Evolutionary conservation across 2,113 vertebrate species (phyloP), one percentile per base, ranked within the genome.

Genomic region (Taurulus bubalis): DNA sequence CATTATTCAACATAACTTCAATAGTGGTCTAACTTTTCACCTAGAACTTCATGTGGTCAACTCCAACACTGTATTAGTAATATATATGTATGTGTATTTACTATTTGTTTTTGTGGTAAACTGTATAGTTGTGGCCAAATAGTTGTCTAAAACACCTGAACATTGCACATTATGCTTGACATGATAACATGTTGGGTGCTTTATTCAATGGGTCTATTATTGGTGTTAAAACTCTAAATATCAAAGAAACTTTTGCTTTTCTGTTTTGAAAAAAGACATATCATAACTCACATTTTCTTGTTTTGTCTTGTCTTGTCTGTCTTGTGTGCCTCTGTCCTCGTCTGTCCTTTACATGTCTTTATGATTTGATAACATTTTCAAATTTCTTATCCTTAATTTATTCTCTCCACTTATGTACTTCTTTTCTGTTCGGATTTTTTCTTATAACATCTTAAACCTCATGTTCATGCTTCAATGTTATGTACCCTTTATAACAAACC

Each of bases 281-380:
- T 95, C 94, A 94, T 95, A 95, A 95, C 93, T 94, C 81, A 60
- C 94, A 95, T 95, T 94, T 95, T 96, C 94, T 94, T 95, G 93
- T 95, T 92, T 93, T 95, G 94, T 95, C 92, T 82, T 94, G 94
- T 95, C 93, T 80, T 95, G 92, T 95, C 79, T 90, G 89, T 93
- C 88, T 88, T 93, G 85, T 94, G 86, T 93, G 59, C 94, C 81
- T 92, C 79, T 95, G 86, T 93, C 83, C 77, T 62, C 66, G 79
- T 94, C 66, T 93, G 80, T 94, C 80, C 69, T 93, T 85, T 90
- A 65, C 83, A 56, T 90, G 87, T 92, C 72, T 83, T 85, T 85
- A 83, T 93, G 22, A 90, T 90, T 90, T 91, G 0, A 40, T 66
- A 68, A 89, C 79, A 65, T 88, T 85, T 73, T 75, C 79, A 65